A percentile compares a stretch with the other conserved stretches of the same genome.
Conservation (phyloP, 2,888 invertebrate genomes). For the Schrankia costaestrigalis region DNA sequence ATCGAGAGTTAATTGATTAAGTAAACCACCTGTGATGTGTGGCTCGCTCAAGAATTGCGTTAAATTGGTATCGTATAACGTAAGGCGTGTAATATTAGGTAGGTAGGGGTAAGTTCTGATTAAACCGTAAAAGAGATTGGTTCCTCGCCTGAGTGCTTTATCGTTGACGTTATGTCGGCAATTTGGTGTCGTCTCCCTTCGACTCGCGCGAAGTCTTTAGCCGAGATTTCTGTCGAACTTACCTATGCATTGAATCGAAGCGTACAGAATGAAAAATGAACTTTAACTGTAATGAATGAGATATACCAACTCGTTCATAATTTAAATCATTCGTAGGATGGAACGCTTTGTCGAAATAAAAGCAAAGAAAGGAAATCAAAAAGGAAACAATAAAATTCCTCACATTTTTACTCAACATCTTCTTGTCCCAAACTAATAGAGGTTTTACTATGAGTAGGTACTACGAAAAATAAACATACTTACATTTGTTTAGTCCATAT, state of each 20-base stretch:
- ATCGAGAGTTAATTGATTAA: slow-evolving; percentile 14
- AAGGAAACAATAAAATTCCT: too few species aligned
- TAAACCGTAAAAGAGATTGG: slow-evolving; percentile 78
- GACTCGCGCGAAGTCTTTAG: slow-evolving; percentile 23
- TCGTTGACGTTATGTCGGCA: slow-evolving; percentile 69
- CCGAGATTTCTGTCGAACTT: slow-evolving; percentile 36
- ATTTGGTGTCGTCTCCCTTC: slow-evolving; percentile 54
- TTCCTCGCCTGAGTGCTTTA: slow-evolving; percentile 70
- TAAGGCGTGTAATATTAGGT: slow-evolving; percentile 47
- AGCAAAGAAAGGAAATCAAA: too few species aligned
- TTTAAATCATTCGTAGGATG: too few species aligned
- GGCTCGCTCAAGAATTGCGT: slow-evolving; percentile 36
- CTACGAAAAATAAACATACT: too few species aligned
- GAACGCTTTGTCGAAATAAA: too few species aligned
- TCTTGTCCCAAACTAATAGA: too few species aligned
- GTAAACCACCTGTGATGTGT: slow-evolving; percentile 28
- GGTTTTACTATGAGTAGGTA: too few species aligned
- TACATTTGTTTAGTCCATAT: too few species aligned
- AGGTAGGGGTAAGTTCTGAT: slow-evolving; percentile 63
- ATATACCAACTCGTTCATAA: too few species aligned
- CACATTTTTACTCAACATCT: too few species aligned
- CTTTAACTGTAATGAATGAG: slow-evolving; percentile 24
- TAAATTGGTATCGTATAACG: slow-evolving; percentile 47
- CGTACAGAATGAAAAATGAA: slow-evolving; percentile 34
- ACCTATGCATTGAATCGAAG: slow-evolving; percentile 29